A percentile compares a stretch with the other conserved stretches of the same genome.
phyloP scores from a whole-genome alignment of 2,888 invertebrate species.

The Rhogogaster chlorosoma region DNA sequence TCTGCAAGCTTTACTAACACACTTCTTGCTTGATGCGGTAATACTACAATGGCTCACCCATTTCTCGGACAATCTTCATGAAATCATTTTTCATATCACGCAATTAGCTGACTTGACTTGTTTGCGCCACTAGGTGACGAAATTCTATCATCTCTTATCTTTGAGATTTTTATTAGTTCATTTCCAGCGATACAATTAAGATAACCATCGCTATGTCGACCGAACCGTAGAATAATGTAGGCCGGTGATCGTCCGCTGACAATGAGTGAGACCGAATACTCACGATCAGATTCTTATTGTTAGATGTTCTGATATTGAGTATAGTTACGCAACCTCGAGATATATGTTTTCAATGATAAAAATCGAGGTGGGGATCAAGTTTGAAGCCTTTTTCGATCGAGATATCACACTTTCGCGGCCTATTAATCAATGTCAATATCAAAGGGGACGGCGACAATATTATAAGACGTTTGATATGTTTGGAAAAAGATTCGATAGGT shows the following conservation, averaged over 20 bases:
- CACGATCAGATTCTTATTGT: too few species aligned
- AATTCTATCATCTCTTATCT: neutral
- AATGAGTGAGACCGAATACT: neutral
- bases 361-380: neutral
- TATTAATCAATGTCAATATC: constrained; percentile 16
- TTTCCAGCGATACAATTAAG: neutral
- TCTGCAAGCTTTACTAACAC: neutral
- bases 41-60: neutral
- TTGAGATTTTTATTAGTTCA: neutral
- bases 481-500: neutral
- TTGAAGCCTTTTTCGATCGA: neutral
- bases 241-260: neutral
- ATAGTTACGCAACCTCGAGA: neutral
- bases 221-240: neutral
- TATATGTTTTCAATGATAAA: neutral
- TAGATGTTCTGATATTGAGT: neutral
- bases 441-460: too few species aligned
- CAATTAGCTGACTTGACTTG: neutral
- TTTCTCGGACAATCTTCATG: neutral
- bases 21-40: neutral
- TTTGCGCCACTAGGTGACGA: neutral
- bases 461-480: neutral
- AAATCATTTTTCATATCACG: neutral
- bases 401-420: neutral
- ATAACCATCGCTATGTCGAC: neutral